Conservation (phyloP, 2,113 vertebrate species). For the Trematocara nigrifrons region DNA sequence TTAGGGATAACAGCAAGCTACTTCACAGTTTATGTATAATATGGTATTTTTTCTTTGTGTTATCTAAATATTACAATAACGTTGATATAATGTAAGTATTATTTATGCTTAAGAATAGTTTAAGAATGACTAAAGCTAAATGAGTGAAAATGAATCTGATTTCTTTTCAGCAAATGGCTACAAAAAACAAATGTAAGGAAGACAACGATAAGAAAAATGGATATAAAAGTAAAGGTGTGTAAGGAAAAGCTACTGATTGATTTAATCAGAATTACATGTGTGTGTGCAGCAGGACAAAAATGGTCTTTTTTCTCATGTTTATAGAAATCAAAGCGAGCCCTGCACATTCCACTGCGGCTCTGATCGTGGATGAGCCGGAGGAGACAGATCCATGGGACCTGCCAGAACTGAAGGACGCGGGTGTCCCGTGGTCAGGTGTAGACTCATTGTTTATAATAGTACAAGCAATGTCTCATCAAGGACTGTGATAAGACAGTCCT, state of each 20-base stretch:
- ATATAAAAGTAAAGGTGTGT: constrained; percentile 47
- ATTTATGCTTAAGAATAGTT: background rate
- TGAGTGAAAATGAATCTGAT: background rate
- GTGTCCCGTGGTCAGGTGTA: constrained; percentile 87
- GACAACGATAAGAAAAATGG: constrained; percentile 51
- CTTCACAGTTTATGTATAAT: background rate
- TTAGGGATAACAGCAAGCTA: background rate
- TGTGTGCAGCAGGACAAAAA: background rate
- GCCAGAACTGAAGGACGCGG: constrained; percentile 76
- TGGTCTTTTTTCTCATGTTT: background rate
- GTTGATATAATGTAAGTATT: background rate
- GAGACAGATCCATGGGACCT: constrained; percentile 80
- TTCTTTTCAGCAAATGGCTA: constrained; percentile 71
- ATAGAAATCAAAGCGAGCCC: constrained; percentile 30
- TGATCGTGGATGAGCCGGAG: constrained; percentile 66
- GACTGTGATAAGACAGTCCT: background rate
- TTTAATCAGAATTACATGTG: background rate
- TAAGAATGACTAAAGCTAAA: background rate
- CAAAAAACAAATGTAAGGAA: constrained; percentile 71
- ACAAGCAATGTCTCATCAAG: background rate
- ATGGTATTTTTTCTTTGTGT: background rate
- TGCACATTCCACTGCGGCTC: constrained; percentile 72
- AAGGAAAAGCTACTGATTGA: background rate
- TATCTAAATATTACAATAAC: background rate
- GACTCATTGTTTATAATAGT: background rate